Conservation (phyloP, 2,888 invertebrate genomes). For the Limnephilus rhombicus region DNA sequence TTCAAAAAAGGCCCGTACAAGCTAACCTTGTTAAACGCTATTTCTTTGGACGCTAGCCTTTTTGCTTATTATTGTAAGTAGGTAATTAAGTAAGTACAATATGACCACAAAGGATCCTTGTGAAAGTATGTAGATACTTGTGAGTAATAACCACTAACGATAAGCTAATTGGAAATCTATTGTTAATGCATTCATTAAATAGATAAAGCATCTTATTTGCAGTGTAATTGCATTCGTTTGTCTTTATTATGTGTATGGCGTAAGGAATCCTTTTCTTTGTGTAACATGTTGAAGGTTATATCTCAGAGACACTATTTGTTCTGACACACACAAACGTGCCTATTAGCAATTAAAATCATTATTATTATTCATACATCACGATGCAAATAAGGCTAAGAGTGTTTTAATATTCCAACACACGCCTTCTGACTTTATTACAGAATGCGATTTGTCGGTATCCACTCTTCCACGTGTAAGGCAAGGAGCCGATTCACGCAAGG, state of each 20-base stretch:
- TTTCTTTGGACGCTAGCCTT: too few species aligned
- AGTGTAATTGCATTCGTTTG: constrained; percentile 10
- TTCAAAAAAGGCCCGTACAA: too few species aligned
- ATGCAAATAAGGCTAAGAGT: not conserved
- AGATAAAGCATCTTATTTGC: not conserved
- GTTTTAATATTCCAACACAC: constrained; percentile 18
- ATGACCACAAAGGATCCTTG: not conserved
- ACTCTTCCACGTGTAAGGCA: constrained; percentile 13
- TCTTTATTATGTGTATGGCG: not conserved
- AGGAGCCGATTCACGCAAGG: not conserved
- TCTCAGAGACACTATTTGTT: not conserved
- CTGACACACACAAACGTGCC: not conserved
- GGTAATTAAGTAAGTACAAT: too few species aligned
- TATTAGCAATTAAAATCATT: constrained; percentile 3
- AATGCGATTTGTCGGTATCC: not conserved
- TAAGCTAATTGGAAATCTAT: not conserved
- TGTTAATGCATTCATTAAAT: not conserved
- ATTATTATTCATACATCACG: constrained; percentile 3
- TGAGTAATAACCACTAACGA: not conserved
- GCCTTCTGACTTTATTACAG: not conserved
- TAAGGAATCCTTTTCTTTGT: not conserved
- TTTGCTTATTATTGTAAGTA: too few species aligned
- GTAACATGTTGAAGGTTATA: not conserved
- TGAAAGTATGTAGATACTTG: not conserved
- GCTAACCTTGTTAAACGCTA: too few species aligned